These are phyloP conservation scores for Spilogale gracilis DNA, from an alignment of 2,113 vertebrate species.

Conservation along the genomic window DNA sequence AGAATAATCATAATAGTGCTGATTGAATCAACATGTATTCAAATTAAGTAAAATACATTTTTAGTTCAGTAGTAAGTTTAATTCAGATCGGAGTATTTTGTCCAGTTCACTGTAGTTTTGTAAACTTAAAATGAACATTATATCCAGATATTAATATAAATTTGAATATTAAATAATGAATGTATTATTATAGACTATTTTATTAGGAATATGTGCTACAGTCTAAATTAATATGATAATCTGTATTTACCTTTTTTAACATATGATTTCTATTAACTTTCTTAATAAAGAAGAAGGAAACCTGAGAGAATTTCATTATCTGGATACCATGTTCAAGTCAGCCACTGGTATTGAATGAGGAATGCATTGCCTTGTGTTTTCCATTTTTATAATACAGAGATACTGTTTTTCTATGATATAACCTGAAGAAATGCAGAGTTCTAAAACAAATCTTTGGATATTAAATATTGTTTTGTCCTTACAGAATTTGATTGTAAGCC, in stretches of 20 bases:
- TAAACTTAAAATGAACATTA: constrained; percentile 18
- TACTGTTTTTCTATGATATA: background rate
- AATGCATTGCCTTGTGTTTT: background rate
- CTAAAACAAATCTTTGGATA: background rate
- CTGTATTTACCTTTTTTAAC: background rate
- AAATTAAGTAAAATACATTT: background rate
- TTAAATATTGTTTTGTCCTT: background rate
- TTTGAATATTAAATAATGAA: background rate
- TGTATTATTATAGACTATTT: background rate
- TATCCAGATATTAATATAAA: background rate
- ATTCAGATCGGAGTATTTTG: background rate
- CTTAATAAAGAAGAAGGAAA: background rate
- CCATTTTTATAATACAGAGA: background rate
- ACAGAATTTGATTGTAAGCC: background rate
- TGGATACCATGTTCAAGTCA: background rate
- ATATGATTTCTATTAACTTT: background rate
- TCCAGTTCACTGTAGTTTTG: background rate
- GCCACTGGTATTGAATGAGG: background rate
- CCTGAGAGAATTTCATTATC: background rate
- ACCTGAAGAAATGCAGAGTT: background rate
- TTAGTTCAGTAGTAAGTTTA: background rate
- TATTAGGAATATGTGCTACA: background rate
- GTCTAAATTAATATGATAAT: background rate
- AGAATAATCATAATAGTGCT: background rate
- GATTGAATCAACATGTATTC: background rate